Percentiles rank a stretch among this genome's conserved stretches.
These are phyloP conservation scores for Chlorops oryzae DNA, from an alignment of 1,140 invertebrate species.

Conservation along the genomic window DNA sequence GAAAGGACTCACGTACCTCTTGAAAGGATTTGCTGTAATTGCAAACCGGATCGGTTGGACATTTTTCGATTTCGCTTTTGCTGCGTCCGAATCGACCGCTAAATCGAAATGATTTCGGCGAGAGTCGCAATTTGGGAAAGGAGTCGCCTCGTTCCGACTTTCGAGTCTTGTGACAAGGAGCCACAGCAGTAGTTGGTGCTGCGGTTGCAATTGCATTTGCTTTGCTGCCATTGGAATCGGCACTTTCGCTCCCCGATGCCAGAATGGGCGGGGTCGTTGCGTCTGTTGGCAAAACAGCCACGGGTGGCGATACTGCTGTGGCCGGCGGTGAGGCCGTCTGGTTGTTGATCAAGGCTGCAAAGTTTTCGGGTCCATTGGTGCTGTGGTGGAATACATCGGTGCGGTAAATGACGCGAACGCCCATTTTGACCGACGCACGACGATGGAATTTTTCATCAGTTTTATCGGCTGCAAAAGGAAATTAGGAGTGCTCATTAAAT, in stretches of 20 bases:
- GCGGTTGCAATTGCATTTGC: background rate
- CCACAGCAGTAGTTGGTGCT: background rate
- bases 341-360: conserved; percentile 31
- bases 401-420: conserved; percentile 42
- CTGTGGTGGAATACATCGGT: conserved; percentile 37
- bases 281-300: background rate
- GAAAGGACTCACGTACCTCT: conserved; percentile 30
- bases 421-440: conserved; percentile 42
- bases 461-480: conserved; percentile 31
- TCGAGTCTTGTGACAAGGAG: conserved; percentile 18
- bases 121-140: conserved; percentile 39
- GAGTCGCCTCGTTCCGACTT: conserved; percentile 44
- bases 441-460: conserved; percentile 45
- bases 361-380: conserved; percentile 24
- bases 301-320: conserved; percentile 19
- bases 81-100: conserved; percentile 44
- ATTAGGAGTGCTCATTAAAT: no score
- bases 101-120: conserved; percentile 43
- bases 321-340: conserved; percentile 29
- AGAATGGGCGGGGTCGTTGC: background rate
- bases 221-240: background rate
- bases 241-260: no score
- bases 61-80: conserved; percentile 43
- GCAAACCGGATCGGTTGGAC: conserved; percentile 38
- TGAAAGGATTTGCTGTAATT: conserved; percentile 46